phyloP scores from a whole-genome alignment of 2,113 vertebrate species.

The Ovibos moschatus region DNA sequence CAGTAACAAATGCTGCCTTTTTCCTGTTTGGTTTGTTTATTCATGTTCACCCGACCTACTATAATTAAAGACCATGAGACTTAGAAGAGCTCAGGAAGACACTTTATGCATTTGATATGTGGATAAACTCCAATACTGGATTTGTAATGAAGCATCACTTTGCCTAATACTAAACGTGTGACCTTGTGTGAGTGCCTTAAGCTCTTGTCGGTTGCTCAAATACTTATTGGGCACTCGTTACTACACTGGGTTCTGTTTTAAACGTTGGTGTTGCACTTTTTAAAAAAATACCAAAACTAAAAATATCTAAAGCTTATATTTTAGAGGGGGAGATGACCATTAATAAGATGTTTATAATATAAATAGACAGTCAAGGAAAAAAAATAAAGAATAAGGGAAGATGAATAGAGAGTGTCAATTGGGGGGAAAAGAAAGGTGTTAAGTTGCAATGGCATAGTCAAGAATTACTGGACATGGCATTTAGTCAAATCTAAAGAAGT shows the following conservation, averaged over 20 bases:
- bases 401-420: neutral
- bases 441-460: neutral
- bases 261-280: neutral
- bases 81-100: slow-evolving; percentile 4
- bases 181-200: neutral
- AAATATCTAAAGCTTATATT: neutral
- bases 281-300: neutral
- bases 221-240: neutral
- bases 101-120: neutral
- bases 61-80: slow-evolving; percentile 41
- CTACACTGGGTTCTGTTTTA: neutral
- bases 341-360: slow-evolving; percentile 18
- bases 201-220: neutral
- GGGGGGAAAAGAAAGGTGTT: neutral
- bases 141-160: neutral
- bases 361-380: neutral
- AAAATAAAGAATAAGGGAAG: neutral
- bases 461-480: neutral
- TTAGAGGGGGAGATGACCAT: neutral
- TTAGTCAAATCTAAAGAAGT: neutral
- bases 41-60: slow-evolving; percentile 24
- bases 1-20: slow-evolving; percentile 74
- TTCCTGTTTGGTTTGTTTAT: slow-evolving; percentile 72
- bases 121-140: neutral
- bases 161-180: neutral